Conservation (phyloP, 2,113 vertebrate genomes). For the Campylorhamphus procurvoides region DNA sequence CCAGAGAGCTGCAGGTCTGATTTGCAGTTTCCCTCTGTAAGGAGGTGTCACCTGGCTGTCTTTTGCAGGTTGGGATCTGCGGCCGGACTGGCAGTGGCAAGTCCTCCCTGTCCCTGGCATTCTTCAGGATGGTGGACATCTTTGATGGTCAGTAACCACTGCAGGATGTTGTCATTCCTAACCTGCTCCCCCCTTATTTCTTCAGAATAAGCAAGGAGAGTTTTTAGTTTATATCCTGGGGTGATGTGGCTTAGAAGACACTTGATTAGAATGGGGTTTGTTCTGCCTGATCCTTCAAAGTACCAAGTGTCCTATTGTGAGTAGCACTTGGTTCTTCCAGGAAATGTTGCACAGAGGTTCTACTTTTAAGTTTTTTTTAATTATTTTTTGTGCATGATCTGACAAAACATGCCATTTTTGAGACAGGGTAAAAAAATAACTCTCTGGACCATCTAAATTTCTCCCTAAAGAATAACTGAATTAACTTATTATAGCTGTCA, state of each 20-base stretch:
- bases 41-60: neutral
- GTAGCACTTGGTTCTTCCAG: neutral
- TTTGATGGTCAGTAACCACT: constrained; percentile 88
- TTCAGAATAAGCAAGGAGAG: neutral
- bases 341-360: neutral
- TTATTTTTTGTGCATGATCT: neutral
- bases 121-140: constrained; percentile 99
- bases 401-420: neutral
- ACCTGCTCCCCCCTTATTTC: neutral
- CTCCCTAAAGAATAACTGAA: neutral
- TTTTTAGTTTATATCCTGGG: neutral
- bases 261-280: neutral
- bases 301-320: neutral
- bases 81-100: constrained; percentile 97
- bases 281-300: neutral
- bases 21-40: neutral
- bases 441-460: neutral
- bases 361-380: neutral
- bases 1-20: neutral
- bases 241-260: neutral
- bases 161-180: neutral
- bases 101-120: constrained; percentile 94
- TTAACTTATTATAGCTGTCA: neutral
- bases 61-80: constrained; percentile 91
- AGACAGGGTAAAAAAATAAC: neutral